Evolutionary conservation across 2,113 vertebrate genomes (phyloP).

Genomic region (Clarias batrachus): DNA sequence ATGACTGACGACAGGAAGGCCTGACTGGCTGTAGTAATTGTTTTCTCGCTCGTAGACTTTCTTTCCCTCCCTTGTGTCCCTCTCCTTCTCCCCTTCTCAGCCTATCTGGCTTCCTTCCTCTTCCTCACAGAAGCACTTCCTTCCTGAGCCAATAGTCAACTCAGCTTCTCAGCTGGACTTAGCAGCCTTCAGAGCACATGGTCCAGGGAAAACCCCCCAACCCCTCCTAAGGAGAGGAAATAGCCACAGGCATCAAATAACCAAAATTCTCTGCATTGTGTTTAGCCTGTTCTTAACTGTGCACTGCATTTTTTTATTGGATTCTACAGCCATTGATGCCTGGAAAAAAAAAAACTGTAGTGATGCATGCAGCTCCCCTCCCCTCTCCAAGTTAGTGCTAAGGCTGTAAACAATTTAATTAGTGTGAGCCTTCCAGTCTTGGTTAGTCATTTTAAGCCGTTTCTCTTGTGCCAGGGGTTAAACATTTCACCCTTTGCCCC

Average conservation of each 20-base stretch:
- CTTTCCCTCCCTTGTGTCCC: neutral
- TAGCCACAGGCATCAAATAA: conserved; percentile 4
- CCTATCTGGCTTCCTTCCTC: conserved; percentile 52
- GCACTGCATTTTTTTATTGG: neutral
- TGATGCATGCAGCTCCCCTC: neutral
- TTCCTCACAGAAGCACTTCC: conserved; percentile 69
- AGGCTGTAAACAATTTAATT: conserved; percentile 30
- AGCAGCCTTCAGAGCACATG: conserved; percentile 35
- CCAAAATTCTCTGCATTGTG: neutral
- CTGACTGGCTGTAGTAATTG: conserved; percentile 37
- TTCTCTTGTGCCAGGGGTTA: conserved; percentile 38
- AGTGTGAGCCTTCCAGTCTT: neutral
- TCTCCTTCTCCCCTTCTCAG: conserved; percentile 1
- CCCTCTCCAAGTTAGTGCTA: neutral
- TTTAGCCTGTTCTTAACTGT: conserved; percentile 15
- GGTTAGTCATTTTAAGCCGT: conserved; percentile 10
- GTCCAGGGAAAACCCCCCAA: conserved; percentile 22
- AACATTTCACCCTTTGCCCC: conserved; percentile 44
- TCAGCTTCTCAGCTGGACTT: conserved; percentile 49
- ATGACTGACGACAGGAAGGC: conserved; percentile 46
- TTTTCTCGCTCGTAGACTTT: conserved; percentile 1
- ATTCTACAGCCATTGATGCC: neutral
- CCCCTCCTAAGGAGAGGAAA: conserved; percentile 1
- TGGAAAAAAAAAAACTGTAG: neutral
- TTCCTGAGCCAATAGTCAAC: conserved; percentile 62